Conservation (phyloP, 2,113 vertebrate genomes). For the Agapornis roseicollis region DNA sequence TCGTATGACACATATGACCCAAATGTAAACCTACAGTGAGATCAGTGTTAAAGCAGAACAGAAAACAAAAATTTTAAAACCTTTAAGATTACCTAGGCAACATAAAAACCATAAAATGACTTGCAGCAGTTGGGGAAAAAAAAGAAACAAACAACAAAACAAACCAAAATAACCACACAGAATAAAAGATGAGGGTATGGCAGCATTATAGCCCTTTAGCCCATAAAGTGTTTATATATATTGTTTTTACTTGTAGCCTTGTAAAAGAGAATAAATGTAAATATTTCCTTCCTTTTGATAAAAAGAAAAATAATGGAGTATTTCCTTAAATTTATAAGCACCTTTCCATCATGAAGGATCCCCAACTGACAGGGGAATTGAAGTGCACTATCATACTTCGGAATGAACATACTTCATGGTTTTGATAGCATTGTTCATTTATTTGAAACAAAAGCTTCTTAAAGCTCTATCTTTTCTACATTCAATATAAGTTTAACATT, state of each 20-base stretch:
- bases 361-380: background rate
- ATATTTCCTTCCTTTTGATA: background rate
- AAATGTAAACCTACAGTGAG: background rate
- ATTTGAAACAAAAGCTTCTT: slow-evolving; percentile 8
- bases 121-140: background rate
- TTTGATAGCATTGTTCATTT: slow-evolving; percentile 2
- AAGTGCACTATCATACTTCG: background rate
- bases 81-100: background rate
- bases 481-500: background rate
- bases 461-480: background rate
- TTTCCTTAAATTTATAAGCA: slow-evolving; percentile 5
- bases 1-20: background rate
- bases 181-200: background rate
- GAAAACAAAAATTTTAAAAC: background rate
- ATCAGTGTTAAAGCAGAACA: background rate
- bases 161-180: background rate
- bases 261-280: background rate
- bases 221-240: background rate
- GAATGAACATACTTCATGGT: background rate
- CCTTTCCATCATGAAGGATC: background rate
- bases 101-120: background rate
- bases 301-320: background rate
- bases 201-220: background rate
- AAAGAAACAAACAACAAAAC: background rate
- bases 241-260: background rate